Percentiles rank a stretch among this genome's conserved stretches.
Conservation (phyloP, 1,140 invertebrate genomes). For the Drosophila busckii region DNA sequence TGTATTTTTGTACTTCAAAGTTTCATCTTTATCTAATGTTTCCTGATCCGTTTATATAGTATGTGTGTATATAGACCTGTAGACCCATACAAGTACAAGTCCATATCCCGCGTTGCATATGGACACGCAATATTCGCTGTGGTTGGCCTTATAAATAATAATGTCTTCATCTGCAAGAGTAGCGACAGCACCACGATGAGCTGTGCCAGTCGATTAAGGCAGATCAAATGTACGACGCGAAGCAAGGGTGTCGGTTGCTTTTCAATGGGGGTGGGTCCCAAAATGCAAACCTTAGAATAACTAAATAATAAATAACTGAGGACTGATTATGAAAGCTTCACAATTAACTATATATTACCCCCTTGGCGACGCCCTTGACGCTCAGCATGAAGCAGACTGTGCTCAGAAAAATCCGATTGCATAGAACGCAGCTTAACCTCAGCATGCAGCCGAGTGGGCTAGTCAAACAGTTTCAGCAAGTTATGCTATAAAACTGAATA, state of each 20-base stretch:
- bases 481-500: too few species aligned
- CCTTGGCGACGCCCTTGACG: neutral
- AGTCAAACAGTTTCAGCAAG: neutral
- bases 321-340: too few species aligned
- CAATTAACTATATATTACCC: neutral
- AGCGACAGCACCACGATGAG: constrained; percentile 23
- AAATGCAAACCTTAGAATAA: too few species aligned
- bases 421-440: constrained; percentile 25
- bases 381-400: neutral
- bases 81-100: too few species aligned
- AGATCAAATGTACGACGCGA: neutral
- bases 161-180: constrained; percentile 43
- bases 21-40: too few species aligned
- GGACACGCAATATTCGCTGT: constrained; percentile 31
- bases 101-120: too few species aligned
- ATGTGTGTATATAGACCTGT: too few species aligned
- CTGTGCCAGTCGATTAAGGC: neutral
- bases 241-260: too few species aligned
- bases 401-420: constrained; percentile 10
- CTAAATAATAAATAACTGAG: too few species aligned
- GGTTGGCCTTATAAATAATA: constrained; percentile 43
- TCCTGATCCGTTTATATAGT: too few species aligned
- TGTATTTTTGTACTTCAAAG: too few species aligned
- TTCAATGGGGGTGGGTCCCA: too few species aligned
- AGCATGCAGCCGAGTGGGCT: constrained; percentile 11